Evolutionary conservation across 2,888 invertebrate species (phyloP), one percentile per base, ranked within the genome.

Genomic region (Elegia similella): DNA sequence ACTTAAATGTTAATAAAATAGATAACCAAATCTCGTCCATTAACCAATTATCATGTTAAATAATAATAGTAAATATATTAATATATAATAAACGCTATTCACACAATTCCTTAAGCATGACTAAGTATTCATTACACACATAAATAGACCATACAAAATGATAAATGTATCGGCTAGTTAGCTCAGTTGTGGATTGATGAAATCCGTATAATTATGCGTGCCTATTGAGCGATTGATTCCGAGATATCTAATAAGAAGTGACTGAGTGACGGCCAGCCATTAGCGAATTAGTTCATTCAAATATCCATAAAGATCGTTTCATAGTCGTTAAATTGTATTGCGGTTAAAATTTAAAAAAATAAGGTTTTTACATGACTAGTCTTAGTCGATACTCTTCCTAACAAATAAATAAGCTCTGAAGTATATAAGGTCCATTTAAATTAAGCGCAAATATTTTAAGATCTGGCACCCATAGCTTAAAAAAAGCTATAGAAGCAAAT

Each of bases 181-280:
- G 42, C 42, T 42, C 16, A 42, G 42, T 53, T 42, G 29, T 53
- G 42, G 32, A 55, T 55, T 16, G 44, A 55, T 44, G 44, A 46
- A 55, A 55, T 55, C 44, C 44, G 34, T 12, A 34, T 43, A 30
- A 42, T 55, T 43, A 44, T 16, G 16, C 17, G 30, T 34, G 23
- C 2, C 23, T 23, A 34, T 55, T 34, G 54, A 54, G 17, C 16
- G 54, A 55, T 44, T 17, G 44, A 55, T 55, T 55, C 54, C n/a
- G 16, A 16, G 46, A 34, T 55, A 55, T 15, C 54, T 55, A 55
- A 55, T 46, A 34, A 30, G 54, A 32, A 54, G 30, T 54, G 54
- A 55, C 34, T 55, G 54, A 46, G 32, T 55, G 54, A 55, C 44
- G 44, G 46, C 7, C 34, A 6, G 42, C 17, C 44, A 55, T 55